Evolutionary conservation across 2,797 vertebrate species (phyloP).

Genomic region (Arrhamphus sclerolepis): DNA sequence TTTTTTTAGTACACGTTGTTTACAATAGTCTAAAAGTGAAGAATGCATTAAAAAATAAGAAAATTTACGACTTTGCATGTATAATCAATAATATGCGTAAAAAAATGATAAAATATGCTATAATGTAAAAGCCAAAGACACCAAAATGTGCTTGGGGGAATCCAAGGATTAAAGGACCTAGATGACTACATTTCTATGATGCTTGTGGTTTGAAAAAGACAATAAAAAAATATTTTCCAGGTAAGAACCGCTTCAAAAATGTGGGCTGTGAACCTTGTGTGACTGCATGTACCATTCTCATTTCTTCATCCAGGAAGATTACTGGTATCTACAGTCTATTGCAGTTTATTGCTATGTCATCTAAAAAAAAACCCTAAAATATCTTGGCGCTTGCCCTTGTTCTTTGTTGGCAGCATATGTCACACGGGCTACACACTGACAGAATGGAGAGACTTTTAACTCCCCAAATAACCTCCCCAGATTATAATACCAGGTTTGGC

Average conservation of each 20-base stretch:
- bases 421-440: constrained; percentile 52
- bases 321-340: constrained; percentile 43
- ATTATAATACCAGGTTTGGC: constrained; percentile 80
- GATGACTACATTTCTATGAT: neutral
- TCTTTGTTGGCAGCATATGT: constrained; percentile 44
- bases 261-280: constrained; percentile 4
- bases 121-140: too few relatives aligned
- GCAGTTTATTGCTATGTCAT: constrained; percentile 53
- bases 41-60: too few relatives aligned
- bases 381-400: constrained; percentile 39
- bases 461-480: constrained; percentile 33
- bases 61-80: too few relatives aligned
- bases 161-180: too few relatives aligned
- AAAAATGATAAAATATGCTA: too few relatives aligned
- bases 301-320: constrained; percentile 46
- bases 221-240: constrained; percentile 8
- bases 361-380: constrained; percentile 30
- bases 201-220: constrained; percentile 19
- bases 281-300: constrained; percentile 25
- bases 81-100: too few relatives aligned
- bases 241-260: constrained; percentile 22
- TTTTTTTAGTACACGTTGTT: too few relatives aligned
- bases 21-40: too few relatives aligned
- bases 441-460: constrained; percentile 51
- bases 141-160: too few relatives aligned